Evolutionary conservation across 1,140 invertebrate genomes (phyloP), one percentile per base, ranked within the genome.

Genomic region (Caenorhabditis brenneri): DNA sequence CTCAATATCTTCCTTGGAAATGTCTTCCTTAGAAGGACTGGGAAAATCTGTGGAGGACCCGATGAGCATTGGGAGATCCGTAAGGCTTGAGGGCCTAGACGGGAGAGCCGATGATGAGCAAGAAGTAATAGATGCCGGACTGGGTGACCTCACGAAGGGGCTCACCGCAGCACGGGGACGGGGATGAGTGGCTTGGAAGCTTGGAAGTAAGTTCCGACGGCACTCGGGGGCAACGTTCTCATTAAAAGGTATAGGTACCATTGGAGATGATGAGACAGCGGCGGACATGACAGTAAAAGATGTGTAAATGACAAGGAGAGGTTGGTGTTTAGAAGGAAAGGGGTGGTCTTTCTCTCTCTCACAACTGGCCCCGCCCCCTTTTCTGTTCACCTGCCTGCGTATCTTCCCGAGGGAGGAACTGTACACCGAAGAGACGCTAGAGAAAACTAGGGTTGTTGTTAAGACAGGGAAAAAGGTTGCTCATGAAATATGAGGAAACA

Each of bases 211-310:
- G n/a, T 74, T 74, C n/a, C 65, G 36, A 15, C 65, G 16, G 36
- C 65, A 74, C 10, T 74, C 65, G n/a, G 65, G 65, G 16, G 65
- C 65, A 7, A 74, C 65, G 36, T 74, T 74, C n/a, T 74, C 65
- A 24, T 74, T 74, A 15, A 74, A 74, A 22, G 65, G 33, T 39
- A 42, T 10, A 6, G 65, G 29, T 12, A 74, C 36, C 65, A 74
- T 74, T 74, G 65, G 65, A 19, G 65, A 46, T 74, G 65, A 74
- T 16, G 24, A 16, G 9, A 74, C 65, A 33, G 42, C 27, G 65
- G 36, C 22, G 42, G 27, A 42, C 65, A 74, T 74, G n/a, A n/a
- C n/a, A n/a, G n/a, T n/a, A n/a, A n/a, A n/a, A 27, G 10, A 51
- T 10, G 22, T 42, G 39, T 42, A 42, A 42, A 55, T n/a, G 22